Percentiles rank a stretch among this genome's conserved stretches.
Evolutionary conservation across 23 tunicate genomes (phyloP).

Genomic region (Oikopleura dioica): DNA sequence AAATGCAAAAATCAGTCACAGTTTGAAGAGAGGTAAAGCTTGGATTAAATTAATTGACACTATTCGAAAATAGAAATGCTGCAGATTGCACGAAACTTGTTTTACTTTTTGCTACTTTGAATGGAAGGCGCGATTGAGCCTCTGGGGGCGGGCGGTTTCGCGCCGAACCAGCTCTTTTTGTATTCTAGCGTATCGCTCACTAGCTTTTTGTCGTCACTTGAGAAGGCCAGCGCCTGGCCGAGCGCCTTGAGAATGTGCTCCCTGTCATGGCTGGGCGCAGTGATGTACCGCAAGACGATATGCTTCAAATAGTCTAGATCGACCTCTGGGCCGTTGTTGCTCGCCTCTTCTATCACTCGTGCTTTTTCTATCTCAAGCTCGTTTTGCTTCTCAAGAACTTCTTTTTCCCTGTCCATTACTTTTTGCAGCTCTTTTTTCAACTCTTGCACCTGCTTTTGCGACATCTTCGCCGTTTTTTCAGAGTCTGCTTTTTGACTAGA

Average conservation of each 20-base stretch:
- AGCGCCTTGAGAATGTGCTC: not conserved
- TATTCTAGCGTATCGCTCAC: not conserved
- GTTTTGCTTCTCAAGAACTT: conserved; percentile 14
- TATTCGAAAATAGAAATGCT: too few relatives aligned
- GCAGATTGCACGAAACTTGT: too few relatives aligned
- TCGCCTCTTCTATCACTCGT: too few relatives aligned
- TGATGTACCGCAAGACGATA: not conserved
- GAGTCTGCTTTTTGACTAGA: not conserved
- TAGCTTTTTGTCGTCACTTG: not conserved
- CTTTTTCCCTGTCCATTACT: conserved; percentile 24
- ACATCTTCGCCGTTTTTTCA: not conserved
- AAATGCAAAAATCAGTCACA: too few relatives aligned
- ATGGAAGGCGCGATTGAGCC: not conserved
- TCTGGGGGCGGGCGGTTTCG: not conserved
- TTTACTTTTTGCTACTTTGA: not conserved
- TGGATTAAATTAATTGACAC: too few relatives aligned
- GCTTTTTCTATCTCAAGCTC: too few relatives aligned
- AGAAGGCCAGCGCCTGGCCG: not conserved
- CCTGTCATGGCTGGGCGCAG: not conserved
- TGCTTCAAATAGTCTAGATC: not conserved
- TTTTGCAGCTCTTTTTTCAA: conserved; percentile 50
- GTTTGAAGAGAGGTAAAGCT: too few relatives aligned
- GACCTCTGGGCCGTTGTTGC: too few relatives aligned
- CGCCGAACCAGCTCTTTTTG: not conserved
- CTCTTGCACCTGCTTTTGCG: conserved; percentile 59